Base-by-base conservation (phyloP, 2,888 invertebrate species). In the Zeuzera pyrina region DNA sequence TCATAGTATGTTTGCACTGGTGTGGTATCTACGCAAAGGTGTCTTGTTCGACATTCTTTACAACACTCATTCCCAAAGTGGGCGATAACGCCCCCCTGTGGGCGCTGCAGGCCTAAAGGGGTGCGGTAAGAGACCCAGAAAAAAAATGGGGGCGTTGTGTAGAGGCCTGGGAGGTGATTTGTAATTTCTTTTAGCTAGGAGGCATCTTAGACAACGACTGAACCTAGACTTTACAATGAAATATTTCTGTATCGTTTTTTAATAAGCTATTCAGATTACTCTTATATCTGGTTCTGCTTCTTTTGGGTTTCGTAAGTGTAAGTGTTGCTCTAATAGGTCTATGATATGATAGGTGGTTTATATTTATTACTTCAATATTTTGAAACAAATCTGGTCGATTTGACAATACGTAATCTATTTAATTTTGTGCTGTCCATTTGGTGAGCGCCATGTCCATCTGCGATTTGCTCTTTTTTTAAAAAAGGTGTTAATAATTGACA, bases 271-370 rank as follows among this genome's bases (percentile, higher is more conserved):
- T 19, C 8, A 6, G 19, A 6, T 5, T 19, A 8, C 8, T 19
- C 5, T 5, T 19, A 19, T 6, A 19, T 19, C 19, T 19, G 5
- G 5, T 19, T 5, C 19, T 5, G 19, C 19, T 19, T 25, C 15
- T 26, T 4, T 12, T 26, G 11, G 8, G 7, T 12, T 8, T 26
- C 4, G 4, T 12, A n/a, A 13, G 12, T 8, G 22, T 22, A n/a
- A n/a, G n/a, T 7, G 21, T 30, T n/a, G 8, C 21, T 13, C 33
- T 28, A 14, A 33, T n/a, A 7, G 12, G 7, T 11, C 29, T 19
- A 12, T 33, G 33, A 12, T 33, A 28, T 22, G 33, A 22, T 12
- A 10, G 6, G 29, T 15, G 29, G 16, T 29, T 33, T n/a, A 33
- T n/a, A 12, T 29, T 33, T n/a, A 25, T 3, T 12, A 23, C 15